Percentiles rank a stretch among this genome's conserved stretches.
phyloP scores from a whole-genome alignment of 2,113 vertebrate genomes.

The Narcine bancroftii region DNA sequence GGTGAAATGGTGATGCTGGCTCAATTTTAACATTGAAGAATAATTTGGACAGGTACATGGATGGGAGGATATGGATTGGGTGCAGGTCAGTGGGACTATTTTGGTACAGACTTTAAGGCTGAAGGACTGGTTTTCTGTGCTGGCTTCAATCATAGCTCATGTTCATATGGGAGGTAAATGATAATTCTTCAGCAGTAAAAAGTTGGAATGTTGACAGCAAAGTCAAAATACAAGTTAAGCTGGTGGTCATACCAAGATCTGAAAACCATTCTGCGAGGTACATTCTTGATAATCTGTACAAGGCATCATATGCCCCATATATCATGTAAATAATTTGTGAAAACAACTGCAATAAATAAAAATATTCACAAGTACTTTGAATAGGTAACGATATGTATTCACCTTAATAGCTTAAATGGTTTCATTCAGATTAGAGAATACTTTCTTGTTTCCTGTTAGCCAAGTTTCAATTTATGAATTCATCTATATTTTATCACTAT shows the following conservation, averaged over 20 bases:
- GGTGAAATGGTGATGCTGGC: too few species aligned
- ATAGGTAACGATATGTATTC: not conserved
- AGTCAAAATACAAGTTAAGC: not conserved
- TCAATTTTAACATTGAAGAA: too few species aligned
- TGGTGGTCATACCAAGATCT: not conserved
- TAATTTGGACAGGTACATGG: too few species aligned
- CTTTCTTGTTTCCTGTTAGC: slow-evolving; percentile 26
- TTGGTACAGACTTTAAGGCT: too few species aligned
- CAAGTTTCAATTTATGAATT: slow-evolving; percentile 36
- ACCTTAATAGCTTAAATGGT: slow-evolving; percentile 26
- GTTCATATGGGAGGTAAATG: not conserved
- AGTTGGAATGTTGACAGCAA: not conserved
- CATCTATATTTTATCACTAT: slow-evolving; percentile 34
- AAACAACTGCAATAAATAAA: not conserved
- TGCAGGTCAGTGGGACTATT: too few species aligned
- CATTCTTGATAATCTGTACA: not conserved
- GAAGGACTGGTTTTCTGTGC: too few species aligned
- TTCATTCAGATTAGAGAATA: not conserved
- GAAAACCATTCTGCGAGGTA: not conserved
- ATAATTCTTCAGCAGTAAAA: not conserved
- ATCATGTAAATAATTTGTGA: not conserved
- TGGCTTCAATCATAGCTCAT: too few species aligned
- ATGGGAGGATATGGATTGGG: too few species aligned
- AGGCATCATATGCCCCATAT: not conserved
- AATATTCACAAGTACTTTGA: not conserved